A percentile compares a stretch with the other conserved stretches of the same genome.
Evolutionary conservation across 2,797 vertebrate genomes (phyloP).

Genomic region (Smutsia gigantea): DNA sequence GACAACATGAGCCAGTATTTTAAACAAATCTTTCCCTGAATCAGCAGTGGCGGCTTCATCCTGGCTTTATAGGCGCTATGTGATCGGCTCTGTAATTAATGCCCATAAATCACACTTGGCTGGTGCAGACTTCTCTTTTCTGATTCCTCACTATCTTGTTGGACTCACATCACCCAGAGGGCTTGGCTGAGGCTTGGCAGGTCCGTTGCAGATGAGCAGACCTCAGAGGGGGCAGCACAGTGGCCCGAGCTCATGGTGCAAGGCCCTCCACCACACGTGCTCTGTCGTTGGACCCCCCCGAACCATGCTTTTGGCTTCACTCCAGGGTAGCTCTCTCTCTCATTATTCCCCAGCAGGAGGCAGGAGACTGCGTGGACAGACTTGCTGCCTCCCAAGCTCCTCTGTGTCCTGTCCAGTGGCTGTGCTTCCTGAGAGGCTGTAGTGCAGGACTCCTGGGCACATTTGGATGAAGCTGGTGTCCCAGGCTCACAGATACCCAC

Average conservation of each 20-base stretch:
- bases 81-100: not conserved
- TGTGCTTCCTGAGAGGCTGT: too few relatives aligned
- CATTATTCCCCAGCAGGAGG: not conserved
- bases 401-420: not conserved
- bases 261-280: accelerated
- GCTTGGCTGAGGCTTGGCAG: not conserved
- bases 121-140: not conserved
- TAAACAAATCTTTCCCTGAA: not conserved
- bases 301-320: not conserved
- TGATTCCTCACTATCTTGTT: not conserved
- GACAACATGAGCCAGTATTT: not conserved
- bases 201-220: not conserved
- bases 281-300: not conserved
- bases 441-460: not conserved
- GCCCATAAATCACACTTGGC: not conserved
- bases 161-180: not conserved
- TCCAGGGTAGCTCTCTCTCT: not conserved
- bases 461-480: not conserved
- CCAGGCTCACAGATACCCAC: not conserved
- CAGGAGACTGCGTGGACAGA: not conserved
- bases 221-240: too few relatives aligned
- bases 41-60: not conserved
- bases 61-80: not conserved
- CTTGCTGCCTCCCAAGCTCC: too few relatives aligned
- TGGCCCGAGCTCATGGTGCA: not conserved